Base-by-base conservation (phyloP, 2,113 vertebrate genomes). In the Solea solea region DNA sequence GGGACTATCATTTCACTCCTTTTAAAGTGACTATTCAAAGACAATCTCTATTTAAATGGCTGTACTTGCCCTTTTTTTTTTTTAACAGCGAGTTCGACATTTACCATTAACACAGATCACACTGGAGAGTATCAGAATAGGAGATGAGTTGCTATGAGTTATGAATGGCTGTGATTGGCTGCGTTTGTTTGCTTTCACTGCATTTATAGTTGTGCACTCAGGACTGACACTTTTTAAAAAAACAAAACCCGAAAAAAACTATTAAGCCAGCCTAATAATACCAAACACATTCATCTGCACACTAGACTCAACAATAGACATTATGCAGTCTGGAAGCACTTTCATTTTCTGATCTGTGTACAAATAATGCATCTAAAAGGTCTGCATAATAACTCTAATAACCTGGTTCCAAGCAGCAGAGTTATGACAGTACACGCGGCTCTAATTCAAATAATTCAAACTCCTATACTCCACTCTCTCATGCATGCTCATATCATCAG, bases 1-100 rank as follows among this genome's bases (percentile, higher is more conserved):
- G 64, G 61, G 55, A 55, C 74, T 64, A 76, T 82, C 76, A 74
- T 86, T 89, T 82, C 85, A 83, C 63, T 84, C 81, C 80, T 83
- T 83, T 83, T 71, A 83, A 71, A 87, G 70, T 67, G 63, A 77
- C 56, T 58, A 63, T 67, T 86, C 62, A 80, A 49, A 71, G 53
- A 78, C 48, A n/a, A 28, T 78, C 46, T 57, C 34, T 39, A 60
- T 76, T 64, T 51, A 50, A 69, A 77, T 61, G 49, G 27, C 56
- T 54, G 41, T 45, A 8, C 57, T 67, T 53, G 8, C 9, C 7
- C 27, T n/a, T n/a, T n/a, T n/a, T n/a, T 56, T 40, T 57, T 83
- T 64, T 51, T 55, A 67, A 53, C 46, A 56, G 10, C 7, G 1
- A 61, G 46, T 40, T 45, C 48, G 21, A 56, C 49, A 15, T 64